These are phyloP conservation scores for Sinonovacula constricta DNA, from an alignment of 1,140 invertebrate species.

Conservation along the genomic window DNA sequence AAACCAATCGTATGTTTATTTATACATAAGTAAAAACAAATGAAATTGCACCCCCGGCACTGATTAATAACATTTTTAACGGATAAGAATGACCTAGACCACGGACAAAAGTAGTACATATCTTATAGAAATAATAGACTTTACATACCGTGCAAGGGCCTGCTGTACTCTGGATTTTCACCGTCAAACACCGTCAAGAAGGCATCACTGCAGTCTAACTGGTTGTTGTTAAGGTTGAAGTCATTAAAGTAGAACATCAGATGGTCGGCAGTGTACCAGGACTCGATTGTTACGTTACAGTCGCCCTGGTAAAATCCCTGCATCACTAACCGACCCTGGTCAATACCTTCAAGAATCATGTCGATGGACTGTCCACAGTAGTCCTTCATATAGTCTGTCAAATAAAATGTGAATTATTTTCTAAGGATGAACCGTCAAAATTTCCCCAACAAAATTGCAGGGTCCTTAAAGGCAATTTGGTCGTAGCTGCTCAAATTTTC, in stretches of 20 bases:
- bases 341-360: not conserved
- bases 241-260: conserved; percentile 18
- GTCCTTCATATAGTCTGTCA: conserved; percentile 27
- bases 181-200: conserved; percentile 33
- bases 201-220: not conserved
- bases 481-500: too few relatives aligned
- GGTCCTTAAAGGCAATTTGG: too few relatives aligned
- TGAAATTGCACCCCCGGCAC: too few relatives aligned
- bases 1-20: too few relatives aligned
- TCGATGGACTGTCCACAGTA: conserved; percentile 16
- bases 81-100: too few relatives aligned
- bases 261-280: not conserved
- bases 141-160: too few relatives aligned
- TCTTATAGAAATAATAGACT: too few relatives aligned
- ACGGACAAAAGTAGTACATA: too few relatives aligned
- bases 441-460: too few relatives aligned
- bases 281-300: conserved; percentile 34
- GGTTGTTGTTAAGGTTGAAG: conserved; percentile 2
- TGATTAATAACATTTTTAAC: too few relatives aligned
- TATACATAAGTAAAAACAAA: too few relatives aligned
- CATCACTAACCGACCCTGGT: not conserved
- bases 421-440: too few relatives aligned
- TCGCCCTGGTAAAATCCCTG: not conserved
- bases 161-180: not conserved
- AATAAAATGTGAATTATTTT: not conserved